Conservation (phyloP, 1,140 invertebrate species). For the Drosophila gunungcola region DNA sequence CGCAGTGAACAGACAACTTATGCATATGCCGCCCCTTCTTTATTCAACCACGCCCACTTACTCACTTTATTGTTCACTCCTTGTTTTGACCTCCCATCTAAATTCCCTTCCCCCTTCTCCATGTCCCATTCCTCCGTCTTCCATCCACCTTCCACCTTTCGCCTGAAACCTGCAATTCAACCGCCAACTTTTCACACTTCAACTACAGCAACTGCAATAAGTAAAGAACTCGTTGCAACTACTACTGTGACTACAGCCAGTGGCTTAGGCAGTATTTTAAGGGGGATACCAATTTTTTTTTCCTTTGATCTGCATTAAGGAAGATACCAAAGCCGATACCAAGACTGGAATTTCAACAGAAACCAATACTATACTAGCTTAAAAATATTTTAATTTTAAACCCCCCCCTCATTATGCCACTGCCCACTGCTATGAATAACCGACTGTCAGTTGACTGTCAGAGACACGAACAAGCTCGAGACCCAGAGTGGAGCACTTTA, state of each 20-base stretch:
- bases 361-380: too few species aligned
- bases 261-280: not conserved
- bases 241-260: conserved; percentile 14
- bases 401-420: not conserved
- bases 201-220: conserved; percentile 43
- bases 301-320: not conserved
- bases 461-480: conserved; percentile 19
- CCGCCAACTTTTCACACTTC: conserved; percentile 76
- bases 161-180: conserved; percentile 56
- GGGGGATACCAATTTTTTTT: not conserved
- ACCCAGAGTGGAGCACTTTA: conserved; percentile 58
- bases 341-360: too few species aligned
- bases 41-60: conserved; percentile 17
- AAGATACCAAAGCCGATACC: not conserved
- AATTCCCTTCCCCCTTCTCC: not conserved
- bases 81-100: conserved; percentile 7
- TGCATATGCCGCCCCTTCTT: conserved; percentile 12
- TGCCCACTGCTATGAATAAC: conserved; percentile 7
- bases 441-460: conserved; percentile 39
- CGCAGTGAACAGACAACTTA: conserved; percentile 32
- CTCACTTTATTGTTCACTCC: conserved; percentile 20
- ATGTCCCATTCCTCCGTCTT: not conserved
- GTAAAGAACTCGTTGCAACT: conserved; percentile 43
- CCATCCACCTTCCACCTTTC: conserved; percentile 3
- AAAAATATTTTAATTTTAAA: too few species aligned